Base-by-base conservation (phyloP, 2,797 vertebrate species). In the Cynopterus sphinx region DNA sequence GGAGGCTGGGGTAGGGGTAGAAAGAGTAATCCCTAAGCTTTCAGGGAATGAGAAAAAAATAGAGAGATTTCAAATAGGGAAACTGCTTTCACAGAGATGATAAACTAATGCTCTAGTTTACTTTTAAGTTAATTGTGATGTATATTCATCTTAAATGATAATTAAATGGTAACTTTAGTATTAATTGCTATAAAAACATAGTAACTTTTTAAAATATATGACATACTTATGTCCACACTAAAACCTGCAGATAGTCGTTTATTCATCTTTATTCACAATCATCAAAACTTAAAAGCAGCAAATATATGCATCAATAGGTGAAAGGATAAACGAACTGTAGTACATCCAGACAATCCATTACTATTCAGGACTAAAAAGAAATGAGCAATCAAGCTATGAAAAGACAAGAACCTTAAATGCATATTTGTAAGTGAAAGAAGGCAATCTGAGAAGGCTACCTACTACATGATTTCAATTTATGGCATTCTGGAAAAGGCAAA, bases 1-100 rank as follows among this genome's bases (percentile, higher is more conserved):
- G 55, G 46, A 84, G 73, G 46, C 53, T 39, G 87, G 41, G 16
- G 15, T 51, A 22, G 36, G 65, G 43, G 67, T 71, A 7, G 84
- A 36, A 26, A 68, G 24, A 78, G 36, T 55, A 67, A 7, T 53
- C 81, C 17, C 51, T 31, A 21, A 41, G 16, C 12, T 53, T 91
- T 12, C 13, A 59, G 84, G 43, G 11, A 93, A 73, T 70, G 92
- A 85, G 79, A 68, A 70, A 87, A 57, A 94, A 90, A 94, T 6
- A 22, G 49, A 55, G 17, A 73, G 15, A 51, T 86, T 93, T 78
- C 53, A 49, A 59, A 33, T 11, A 68, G 43, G 78, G 21, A 85
- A 74, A 31, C 17, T 22, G 0, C 26, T 33, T 88, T 53, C 46
- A 55, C 8, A 24, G 67, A n/a, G 6, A 22, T 22, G 43, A 31